phyloP scores from a whole-genome alignment of 2,113 vertebrate genomes.

The Cariama cristata region DNA sequence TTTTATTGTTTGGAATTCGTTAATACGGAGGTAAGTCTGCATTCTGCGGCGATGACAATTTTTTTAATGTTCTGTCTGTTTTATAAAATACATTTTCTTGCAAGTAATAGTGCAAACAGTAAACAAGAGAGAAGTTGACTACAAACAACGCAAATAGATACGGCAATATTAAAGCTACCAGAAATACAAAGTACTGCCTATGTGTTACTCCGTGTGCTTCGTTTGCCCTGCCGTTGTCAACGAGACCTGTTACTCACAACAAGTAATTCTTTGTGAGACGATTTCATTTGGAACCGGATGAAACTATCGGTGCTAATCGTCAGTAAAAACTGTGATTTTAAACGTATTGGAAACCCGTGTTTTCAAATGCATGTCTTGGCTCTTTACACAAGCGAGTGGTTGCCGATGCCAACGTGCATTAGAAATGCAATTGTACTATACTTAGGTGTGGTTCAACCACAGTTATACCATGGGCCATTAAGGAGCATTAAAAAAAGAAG shows the following conservation, averaged over 20 bases:
- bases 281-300: neutral
- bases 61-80: neutral
- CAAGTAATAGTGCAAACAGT: neutral
- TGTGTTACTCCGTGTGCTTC: neutral
- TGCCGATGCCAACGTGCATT: constrained; percentile 19
- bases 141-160: neutral
- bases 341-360: neutral
- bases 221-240: neutral
- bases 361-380: constrained; percentile 12
- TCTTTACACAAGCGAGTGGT: neutral
- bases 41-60: neutral
- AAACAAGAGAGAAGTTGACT: neutral
- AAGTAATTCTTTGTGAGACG: neutral
- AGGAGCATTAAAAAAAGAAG: neutral
- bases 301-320: neutral
- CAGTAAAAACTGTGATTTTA: neutral
- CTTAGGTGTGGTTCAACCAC: constrained; percentile 58
- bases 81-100: neutral
- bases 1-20: constrained; percentile 7
- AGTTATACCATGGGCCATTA: constrained; percentile 55
- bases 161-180: neutral
- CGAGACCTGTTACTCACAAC: neutral
- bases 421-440: constrained; percentile 43
- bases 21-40: neutral
- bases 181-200: neutral